Conservation (phyloP, 1,140 invertebrate species). For the Gonioctena quinquepunctata region DNA sequence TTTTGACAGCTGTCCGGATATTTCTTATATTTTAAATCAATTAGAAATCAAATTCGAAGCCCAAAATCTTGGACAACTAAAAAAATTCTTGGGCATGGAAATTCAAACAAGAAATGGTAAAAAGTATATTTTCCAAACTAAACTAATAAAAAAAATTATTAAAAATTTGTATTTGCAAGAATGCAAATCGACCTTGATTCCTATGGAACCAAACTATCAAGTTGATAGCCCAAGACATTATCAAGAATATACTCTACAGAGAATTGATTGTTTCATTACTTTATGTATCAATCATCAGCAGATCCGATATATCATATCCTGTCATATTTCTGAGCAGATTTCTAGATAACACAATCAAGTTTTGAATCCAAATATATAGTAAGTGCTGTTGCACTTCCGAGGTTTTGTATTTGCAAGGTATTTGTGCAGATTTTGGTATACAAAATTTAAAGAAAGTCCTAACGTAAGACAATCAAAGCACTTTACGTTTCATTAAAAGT, state of each 20-base stretch:
- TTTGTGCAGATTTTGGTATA: not conserved
- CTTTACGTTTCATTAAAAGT: not conserved
- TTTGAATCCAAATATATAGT: not conserved
- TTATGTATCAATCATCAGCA: not conserved
- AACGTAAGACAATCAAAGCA: not conserved
- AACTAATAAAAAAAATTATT: not conserved
- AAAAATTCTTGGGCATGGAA: constrained; percentile 16
- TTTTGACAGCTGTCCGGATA: constrained; percentile 8
- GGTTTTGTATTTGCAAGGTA: not conserved
- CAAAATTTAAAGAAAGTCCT: not conserved
- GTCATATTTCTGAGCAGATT: not conserved
- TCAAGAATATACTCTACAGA: not conserved
- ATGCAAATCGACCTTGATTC: not conserved
- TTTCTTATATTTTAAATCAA: not conserved
- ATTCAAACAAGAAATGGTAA: not conserved
- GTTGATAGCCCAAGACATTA: not conserved
- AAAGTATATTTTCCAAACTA: not conserved
- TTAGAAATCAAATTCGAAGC: constrained; percentile 13
- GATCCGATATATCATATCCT: not conserved
- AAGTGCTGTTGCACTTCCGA: not conserved
- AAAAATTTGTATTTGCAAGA: not conserved
- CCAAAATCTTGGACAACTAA: constrained; percentile 13
- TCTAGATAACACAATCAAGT: not conserved
- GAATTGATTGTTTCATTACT: not conserved
- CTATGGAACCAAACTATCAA: not conserved